Conservation (phyloP, 92 coral and sea anemone species). For the Muricea muricata region DNA sequence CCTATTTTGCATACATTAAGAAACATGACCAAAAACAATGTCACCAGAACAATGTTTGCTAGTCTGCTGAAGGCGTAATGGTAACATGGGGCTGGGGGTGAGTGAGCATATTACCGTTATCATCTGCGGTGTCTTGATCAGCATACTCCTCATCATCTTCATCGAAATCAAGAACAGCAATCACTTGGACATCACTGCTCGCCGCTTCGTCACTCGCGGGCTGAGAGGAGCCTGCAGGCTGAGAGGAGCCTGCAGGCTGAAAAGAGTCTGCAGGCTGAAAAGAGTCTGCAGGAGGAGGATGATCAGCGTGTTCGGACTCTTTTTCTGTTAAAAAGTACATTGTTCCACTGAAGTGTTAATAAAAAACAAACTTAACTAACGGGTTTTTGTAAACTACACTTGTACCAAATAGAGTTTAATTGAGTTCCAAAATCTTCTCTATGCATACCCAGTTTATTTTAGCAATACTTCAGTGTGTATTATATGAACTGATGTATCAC, state of each 20-base stretch:
- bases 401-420: too few species aligned
- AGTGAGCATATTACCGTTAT: background rate
- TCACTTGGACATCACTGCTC: background rate
- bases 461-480: too few species aligned
- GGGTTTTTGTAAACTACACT: too few species aligned
- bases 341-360: background rate
- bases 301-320: background rate
- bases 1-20: too few species aligned
- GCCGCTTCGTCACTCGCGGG: background rate
- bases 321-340: background rate
- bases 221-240: background rate
- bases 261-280: background rate
- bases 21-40: too few species aligned
- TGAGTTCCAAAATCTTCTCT: too few species aligned
- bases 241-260: background rate
- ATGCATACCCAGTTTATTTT: too few species aligned
- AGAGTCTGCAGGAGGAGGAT: background rate
- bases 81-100: too few species aligned
- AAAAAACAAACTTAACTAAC: background rate
- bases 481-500: too few species aligned
- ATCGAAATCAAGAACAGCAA: slow-evolving; percentile 14
- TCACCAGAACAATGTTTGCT: too few species aligned
- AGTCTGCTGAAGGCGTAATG: too few species aligned
- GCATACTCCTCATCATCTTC: background rate
- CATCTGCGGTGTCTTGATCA: background rate